Base-by-base conservation (phyloP, 1,140 invertebrate genomes). In the Rhagoletis zephyria region DNA sequence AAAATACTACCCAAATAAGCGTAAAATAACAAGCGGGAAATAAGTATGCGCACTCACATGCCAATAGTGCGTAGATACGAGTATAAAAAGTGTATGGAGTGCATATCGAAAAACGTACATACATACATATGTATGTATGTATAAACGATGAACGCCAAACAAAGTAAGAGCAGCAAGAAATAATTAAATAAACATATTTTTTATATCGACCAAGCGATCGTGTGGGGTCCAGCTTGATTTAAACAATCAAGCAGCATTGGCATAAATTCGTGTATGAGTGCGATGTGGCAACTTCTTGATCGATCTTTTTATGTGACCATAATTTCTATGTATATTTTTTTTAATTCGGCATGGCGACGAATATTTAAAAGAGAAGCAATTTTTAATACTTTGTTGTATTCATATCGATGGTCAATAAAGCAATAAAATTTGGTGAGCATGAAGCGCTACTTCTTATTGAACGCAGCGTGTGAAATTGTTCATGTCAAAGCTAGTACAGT, bases 141-240 rank as follows among this genome's bases (percentile, higher is more conserved):
- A 30, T 30, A n/a, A 63, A 63, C 4, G 16, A 45, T 4, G 30
- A 65, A 1, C 30, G 65, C 65, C 30, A 67, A 16, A 74, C 10
- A 74, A 42, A 74, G 40, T 48, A 48, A 74, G 45, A 48, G 67
- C 67, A 74, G 45, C 45, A 74, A 48, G 74, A 51, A 81, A 81
- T 56, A 81, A 81, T 81, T 81, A 81, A 81, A 81, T 81, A 81
- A 81, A 81, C 74, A 81, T 51, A 59, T 81, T 19, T 56, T 59
- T 30, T 59, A 10, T 74, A 56, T 56, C 19, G 45, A 19, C 4
- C 74, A 56, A 81, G 56, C 48, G 16, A 30, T 81, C 48, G 74
- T 81, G 74, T 81, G 74, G 2, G 74, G 74, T 81, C 74, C 74
- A 81, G 48, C 12, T 81, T 9, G n/a, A 30, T 81, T 9, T 81